A percentile compares a stretch with the other conserved stretches of the same genome.
Evolutionary conservation across 1,140 invertebrate species (phyloP).

Genomic region (Tetragnatha versicolor): DNA sequence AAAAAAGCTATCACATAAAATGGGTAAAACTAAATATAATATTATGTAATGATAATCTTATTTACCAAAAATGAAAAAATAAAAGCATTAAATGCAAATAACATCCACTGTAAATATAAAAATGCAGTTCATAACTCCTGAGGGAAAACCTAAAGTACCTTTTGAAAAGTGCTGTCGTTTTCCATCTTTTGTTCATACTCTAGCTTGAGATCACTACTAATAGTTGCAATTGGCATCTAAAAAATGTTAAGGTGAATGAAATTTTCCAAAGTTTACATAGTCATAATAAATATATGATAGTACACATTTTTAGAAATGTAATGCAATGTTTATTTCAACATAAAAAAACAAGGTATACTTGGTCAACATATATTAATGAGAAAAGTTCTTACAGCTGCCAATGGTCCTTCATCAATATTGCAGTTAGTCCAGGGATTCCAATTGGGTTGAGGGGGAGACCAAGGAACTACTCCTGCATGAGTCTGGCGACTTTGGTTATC

Average conservation of each 20-base stretch:
- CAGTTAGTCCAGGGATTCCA: constrained; percentile 96
- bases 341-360: background rate
- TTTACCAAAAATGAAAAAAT: background rate
- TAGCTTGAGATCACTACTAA: constrained; percentile 79
- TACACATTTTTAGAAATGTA: background rate
- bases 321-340: background rate
- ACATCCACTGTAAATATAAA: background rate
- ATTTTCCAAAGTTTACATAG: background rate
- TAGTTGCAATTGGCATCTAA: constrained; percentile 76
- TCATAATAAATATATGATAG: too few species aligned
- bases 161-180: constrained; percentile 47
- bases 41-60: too few species aligned
- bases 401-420: constrained; percentile 92
- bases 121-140: background rate
- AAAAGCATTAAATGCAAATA: background rate
- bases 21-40: background rate
- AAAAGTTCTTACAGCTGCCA: constrained; percentile 72
- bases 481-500: constrained; percentile 67
- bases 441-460: constrained; percentile 92
- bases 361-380: background rate
- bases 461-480: constrained; percentile 82
- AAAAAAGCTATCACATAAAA: background rate
- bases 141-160: too few species aligned
- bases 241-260: constrained; percentile 43
- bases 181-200: constrained; percentile 68